These are phyloP conservation scores for Ailurus styani DNA, from an alignment of 2,113 vertebrate genomes.

Conservation along the genomic window DNA sequence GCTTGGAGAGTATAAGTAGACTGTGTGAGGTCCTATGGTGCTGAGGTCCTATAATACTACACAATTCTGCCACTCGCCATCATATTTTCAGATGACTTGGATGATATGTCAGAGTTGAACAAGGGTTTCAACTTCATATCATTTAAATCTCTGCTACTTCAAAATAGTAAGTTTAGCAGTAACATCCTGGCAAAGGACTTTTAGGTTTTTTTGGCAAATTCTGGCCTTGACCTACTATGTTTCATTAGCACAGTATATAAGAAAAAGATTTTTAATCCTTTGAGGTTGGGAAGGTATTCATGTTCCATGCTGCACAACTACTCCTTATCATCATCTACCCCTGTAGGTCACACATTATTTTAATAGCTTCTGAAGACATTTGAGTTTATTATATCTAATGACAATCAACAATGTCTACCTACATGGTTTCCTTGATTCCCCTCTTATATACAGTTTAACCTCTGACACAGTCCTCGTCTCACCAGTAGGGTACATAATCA, in stretches of 20 bases:
- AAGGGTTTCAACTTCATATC: background rate
- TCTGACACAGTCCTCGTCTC: background rate
- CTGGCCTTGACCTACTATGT: background rate
- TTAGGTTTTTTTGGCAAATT: background rate
- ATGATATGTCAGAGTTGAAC: background rate
- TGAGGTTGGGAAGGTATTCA: background rate
- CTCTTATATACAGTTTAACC: background rate
- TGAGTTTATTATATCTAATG: background rate
- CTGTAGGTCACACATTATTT: background rate
- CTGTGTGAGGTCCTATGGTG: background rate
- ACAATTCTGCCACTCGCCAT: background rate
- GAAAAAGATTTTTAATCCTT: background rate
- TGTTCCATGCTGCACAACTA: background rate
- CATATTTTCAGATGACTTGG: background rate
- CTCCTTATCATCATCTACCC: accelerated
- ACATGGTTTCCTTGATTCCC: background rate
- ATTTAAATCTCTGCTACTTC: background rate
- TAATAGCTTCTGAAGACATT: background rate
- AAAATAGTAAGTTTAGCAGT: background rate
- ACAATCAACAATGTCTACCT: background rate
- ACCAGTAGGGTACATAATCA: background rate
- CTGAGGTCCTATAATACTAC: background rate
- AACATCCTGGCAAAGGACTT: background rate
- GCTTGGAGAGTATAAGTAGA: background rate
- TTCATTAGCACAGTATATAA: background rate